phyloP scores from a whole-genome alignment of 2,888 invertebrate species.

The Leptinotarsa juncta region DNA sequence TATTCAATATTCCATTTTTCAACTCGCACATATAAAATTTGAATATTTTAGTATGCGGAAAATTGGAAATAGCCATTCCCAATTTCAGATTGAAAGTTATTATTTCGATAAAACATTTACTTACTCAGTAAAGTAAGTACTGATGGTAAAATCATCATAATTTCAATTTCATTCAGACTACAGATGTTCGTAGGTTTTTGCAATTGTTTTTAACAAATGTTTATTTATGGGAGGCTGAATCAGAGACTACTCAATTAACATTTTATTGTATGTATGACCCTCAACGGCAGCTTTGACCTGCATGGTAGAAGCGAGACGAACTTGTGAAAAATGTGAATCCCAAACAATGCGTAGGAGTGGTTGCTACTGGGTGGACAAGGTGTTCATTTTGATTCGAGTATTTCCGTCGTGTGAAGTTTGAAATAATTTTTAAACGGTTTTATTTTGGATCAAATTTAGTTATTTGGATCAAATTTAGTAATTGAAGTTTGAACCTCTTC shows the following conservation, averaged over 20 bases:
- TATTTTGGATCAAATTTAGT: too few relatives aligned
- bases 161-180: not conserved
- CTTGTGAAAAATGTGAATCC: not conserved
- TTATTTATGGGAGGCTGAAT: slow-evolving; percentile 31
- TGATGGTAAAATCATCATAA: not conserved
- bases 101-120: too few relatives aligned
- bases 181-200: not conserved
- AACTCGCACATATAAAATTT: too few relatives aligned
- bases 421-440: too few relatives aligned
- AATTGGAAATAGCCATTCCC: too few relatives aligned
- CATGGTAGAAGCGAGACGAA: slow-evolving; percentile 6
- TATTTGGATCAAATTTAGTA: too few relatives aligned
- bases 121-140: not conserved
- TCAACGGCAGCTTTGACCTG: not conserved
- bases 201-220: slow-evolving; percentile 18
- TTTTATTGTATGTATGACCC: slow-evolving; percentile 36
- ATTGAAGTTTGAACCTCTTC: too few relatives aligned
- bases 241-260: slow-evolving; percentile 31
- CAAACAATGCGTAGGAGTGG: slow-evolving; percentile 7
- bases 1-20: too few relatives aligned
- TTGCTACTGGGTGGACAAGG: not conserved
- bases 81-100: too few relatives aligned
- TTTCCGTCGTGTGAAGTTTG: not conserved
- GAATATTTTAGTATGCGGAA: too few relatives aligned
- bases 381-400: not conserved